Evolutionary conservation across 37 sponge, comb jelly and placozoan species (phyloP).

Genomic region (Halichondria panicea): DNA sequence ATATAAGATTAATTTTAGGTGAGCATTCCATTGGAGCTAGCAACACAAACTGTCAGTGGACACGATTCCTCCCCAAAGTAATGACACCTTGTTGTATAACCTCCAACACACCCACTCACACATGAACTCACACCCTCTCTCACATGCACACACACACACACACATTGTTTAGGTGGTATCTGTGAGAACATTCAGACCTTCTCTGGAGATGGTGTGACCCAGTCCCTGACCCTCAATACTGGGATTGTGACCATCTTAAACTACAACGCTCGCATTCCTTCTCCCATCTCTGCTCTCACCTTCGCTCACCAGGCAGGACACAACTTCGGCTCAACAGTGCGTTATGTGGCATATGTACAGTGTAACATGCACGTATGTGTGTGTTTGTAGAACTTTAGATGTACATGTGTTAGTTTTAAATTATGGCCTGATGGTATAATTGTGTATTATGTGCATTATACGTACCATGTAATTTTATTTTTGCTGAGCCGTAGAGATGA

Average conservation of each 20-base stretch:
- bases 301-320: slow-evolving; percentile 96
- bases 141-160: not conserved
- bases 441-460: not conserved
- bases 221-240: slow-evolving; percentile 73
- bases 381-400: not conserved
- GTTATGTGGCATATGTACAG: not conserved
- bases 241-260: slow-evolving; percentile 88
- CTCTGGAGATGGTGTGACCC: slow-evolving; percentile 9
- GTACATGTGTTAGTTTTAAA: not conserved
- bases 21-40: no score
- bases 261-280: slow-evolving; percentile 64
- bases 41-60: no score
- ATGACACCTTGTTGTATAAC: no score
- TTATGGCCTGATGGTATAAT: not conserved
- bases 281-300: slow-evolving; percentile 61
- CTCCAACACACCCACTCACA: no score
- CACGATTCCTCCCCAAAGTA: no score
- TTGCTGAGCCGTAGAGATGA: not conserved
- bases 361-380: slow-evolving; percentile 14
- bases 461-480: not conserved
- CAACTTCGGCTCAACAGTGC: slow-evolving; percentile 90
- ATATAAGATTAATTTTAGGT: no score
- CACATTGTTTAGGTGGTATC: slow-evolving; percentile 48
- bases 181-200: slow-evolving; percentile 40
- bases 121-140: no score